Evolutionary conservation across 35 echinoderm and acorn worm species (phyloP).

Genomic region (Lytechinus pictus): DNA sequence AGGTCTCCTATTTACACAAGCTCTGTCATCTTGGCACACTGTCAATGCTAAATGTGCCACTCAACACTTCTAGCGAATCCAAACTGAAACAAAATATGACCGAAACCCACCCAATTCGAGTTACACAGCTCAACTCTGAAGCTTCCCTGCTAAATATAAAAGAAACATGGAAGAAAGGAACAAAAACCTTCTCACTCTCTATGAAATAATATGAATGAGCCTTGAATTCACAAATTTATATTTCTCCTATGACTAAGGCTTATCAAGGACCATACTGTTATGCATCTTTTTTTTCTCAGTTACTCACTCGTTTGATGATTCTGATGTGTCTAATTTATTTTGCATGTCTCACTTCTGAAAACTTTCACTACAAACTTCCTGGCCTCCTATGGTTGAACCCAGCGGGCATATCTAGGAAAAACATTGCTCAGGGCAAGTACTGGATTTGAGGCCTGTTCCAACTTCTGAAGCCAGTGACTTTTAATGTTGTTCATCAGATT

Average conservation of each 20-base stretch:
- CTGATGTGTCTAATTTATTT: background rate
- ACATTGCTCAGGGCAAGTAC: too few species aligned
- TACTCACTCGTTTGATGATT: background rate
- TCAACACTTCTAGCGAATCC: background rate
- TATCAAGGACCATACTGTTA: background rate
- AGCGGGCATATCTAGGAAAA: too few species aligned
- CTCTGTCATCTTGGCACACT: background rate
- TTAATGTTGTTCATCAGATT: too few species aligned
- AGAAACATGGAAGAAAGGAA: background rate
- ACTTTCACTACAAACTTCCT: background rate
- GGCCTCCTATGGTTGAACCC: background rate
- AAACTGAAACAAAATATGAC: conserved; percentile 5
- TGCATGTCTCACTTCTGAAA: background rate
- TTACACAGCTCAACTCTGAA: background rate
- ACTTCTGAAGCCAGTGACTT: too few species aligned
- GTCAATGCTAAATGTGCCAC: background rate
- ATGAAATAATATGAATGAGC: background rate
- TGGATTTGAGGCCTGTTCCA: too few species aligned
- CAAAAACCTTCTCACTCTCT: background rate
- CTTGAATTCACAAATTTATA: background rate
- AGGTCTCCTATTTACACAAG: background rate
- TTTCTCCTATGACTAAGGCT: background rate
- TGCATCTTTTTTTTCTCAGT: background rate
- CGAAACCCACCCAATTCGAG: background rate
- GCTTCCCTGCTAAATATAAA: background rate